Evolutionary conservation across 2,888 invertebrate genomes (phyloP).

Genomic region (Phortica okadai): DNA sequence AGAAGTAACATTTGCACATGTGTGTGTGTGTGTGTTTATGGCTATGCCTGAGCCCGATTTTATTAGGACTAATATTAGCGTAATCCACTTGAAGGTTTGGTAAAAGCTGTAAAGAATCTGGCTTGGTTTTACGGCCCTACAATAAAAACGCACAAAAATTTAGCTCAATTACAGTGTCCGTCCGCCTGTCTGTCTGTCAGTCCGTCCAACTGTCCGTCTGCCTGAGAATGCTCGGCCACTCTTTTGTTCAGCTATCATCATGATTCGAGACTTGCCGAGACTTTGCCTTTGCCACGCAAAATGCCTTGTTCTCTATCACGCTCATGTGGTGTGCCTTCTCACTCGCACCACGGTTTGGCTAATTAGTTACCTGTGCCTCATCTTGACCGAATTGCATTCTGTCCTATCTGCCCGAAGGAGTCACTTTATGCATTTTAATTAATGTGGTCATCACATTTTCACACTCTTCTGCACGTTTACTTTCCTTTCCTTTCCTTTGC

Average conservation of each 20-base stretch:
- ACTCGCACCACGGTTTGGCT: too few relatives aligned
- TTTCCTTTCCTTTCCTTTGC: neutral
- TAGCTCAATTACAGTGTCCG: neutral
- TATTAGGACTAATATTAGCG: slow-evolving; percentile 62
- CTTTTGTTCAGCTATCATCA: too few relatives aligned
- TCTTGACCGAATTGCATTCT: too few relatives aligned
- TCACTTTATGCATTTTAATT: slow-evolving; percentile 45
- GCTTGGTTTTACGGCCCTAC: slow-evolving; percentile 54
- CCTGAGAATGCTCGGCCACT: neutral
- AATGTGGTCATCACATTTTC: slow-evolving; percentile 40
- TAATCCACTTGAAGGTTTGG: slow-evolving; percentile 58
- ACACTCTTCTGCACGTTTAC: slow-evolving; percentile 4
- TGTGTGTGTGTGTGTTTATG: neutral
- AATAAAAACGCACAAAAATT: slow-evolving; percentile 36
- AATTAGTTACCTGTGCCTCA: too few relatives aligned
- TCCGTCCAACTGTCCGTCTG: slow-evolving; percentile 27
- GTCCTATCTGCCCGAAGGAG: neutral
- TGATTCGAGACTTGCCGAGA: neutral
- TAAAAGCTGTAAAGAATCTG: slow-evolving; percentile 57
- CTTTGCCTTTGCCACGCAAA: too few relatives aligned
- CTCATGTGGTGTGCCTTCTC: too few relatives aligned
- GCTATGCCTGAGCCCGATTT: slow-evolving; percentile 42
- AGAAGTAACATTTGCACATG: slow-evolving; percentile 57
- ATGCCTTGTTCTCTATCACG: too few relatives aligned
- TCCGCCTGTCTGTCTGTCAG: slow-evolving; percentile 1